Evolutionary conservation across 2,113 vertebrate species (phyloP).

Genomic region (Pituophis catenifer): DNA sequence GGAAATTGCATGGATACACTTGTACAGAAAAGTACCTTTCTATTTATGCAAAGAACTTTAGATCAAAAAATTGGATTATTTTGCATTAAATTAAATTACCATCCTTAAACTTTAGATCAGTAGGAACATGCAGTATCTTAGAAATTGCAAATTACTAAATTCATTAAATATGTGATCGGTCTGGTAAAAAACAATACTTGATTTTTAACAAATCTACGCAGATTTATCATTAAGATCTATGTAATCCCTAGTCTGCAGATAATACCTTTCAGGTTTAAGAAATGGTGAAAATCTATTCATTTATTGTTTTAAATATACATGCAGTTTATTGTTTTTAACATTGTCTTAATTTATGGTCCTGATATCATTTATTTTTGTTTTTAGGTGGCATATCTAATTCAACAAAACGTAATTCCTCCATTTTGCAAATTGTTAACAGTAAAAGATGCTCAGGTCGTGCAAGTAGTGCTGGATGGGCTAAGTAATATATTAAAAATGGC

Average conservation of each 20-base stretch:
- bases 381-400: conserved; percentile 96
- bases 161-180: background rate
- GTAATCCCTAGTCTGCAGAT: background rate
- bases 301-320: background rate
- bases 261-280: background rate
- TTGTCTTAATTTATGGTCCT: background rate
- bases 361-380: background rate
- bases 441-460: conserved; percentile 97
- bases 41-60: background rate
- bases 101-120: background rate
- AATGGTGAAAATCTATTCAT: background rate
- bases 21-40: background rate
- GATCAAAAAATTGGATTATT: background rate
- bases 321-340: background rate
- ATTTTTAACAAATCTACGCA: background rate
- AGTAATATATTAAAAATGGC: conserved; percentile 99
- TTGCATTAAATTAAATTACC: background rate
- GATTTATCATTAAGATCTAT: background rate
- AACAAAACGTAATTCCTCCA: conserved; percentile 96
- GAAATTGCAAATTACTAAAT: background rate
- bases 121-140: background rate
- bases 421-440: conserved; percentile 98
- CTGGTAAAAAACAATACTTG: background rate
- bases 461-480: conserved; percentile 96
- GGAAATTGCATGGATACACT: background rate